Evolutionary conservation across 2,888 invertebrate genomes (phyloP).

Genomic region (Leucophenga montana): DNA sequence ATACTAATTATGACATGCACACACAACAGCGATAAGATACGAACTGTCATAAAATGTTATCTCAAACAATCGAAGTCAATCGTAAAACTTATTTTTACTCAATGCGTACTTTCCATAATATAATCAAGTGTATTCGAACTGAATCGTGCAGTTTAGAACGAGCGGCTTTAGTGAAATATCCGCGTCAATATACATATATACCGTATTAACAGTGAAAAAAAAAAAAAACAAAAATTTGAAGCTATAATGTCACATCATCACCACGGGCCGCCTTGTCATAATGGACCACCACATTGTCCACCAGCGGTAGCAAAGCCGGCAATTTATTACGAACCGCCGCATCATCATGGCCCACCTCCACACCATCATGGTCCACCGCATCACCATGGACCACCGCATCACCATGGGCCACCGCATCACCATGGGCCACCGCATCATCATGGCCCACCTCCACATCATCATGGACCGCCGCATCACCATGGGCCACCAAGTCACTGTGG

Average conservation of each 20-base stretch:
- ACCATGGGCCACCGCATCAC: constrained; percentile 32
- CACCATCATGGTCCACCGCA: constrained; percentile 26
- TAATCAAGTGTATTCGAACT: not conserved
- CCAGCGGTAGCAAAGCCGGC: too few species aligned
- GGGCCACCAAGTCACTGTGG: constrained; percentile 39
- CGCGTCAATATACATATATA: not conserved
- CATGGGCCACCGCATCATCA: constrained; percentile 40
- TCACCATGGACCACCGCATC: constrained; percentile 19
- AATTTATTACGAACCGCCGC: constrained; percentile 30
- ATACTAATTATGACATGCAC: too few species aligned
- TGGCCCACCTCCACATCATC: constrained; percentile 31
- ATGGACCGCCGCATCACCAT: constrained; percentile 35
- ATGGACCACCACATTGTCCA: constrained; percentile 16
- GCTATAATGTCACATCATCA: constrained; percentile 15
- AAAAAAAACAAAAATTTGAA: not conserved
- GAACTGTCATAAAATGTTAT: constrained; percentile 7
- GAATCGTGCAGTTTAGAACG: not conserved
- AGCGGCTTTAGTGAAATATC: not conserved
- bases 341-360: constrained; percentile 39
- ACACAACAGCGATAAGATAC: constrained; percentile 7
- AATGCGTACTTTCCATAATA: not conserved
- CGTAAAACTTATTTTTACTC: too few species aligned
- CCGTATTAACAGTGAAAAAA: not conserved
- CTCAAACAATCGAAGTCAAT: not conserved
- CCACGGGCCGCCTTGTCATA: constrained; percentile 28